Base-by-base conservation (phyloP, 2,888 invertebrate genomes). In the Trissonchulus sp. region DNA sequence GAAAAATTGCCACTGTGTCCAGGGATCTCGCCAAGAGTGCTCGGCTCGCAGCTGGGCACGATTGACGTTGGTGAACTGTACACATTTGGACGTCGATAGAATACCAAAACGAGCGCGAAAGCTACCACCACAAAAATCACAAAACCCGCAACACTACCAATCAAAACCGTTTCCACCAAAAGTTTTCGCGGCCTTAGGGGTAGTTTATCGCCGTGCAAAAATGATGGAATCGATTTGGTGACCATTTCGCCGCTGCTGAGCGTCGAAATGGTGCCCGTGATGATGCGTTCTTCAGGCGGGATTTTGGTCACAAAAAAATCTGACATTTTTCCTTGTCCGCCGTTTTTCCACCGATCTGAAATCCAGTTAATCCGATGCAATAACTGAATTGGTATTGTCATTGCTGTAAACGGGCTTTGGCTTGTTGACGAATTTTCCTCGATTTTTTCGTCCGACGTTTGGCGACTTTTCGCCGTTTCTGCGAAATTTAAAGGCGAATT, bases 71-170 rank as follows among this genome's bases (percentile, higher is more conserved):
- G 48, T 8, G 48, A 48, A 48, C 48, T 48, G 48, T 48, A 48
- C 8, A 48, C 23, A 15, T 8, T 8, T 8, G 48, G 48, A 15
- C 48, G 48, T 48, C 48, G 8, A 23, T 48, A 48, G 48, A 48
- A 48, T 8, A 48, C 48, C 48, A 48, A 48, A 48, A 48, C 48
- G 8, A 48, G 23, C 8, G 48, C 48, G 23, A 48, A 48, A 48
- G 48, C 8, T 48, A 48, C 48, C 48, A 48, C 48, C 8, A 48
- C 48, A 23, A 48, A 48, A 23, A 48, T 8, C 48, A 48, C 48
- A 48, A 48, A 48, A 48, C 48, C 48, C 8, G 48, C 48, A 48
- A 48, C 48, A 48, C 48, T 48, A 48, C 48, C 48, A 48, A 48
- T 48, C 23, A 48, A 23, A 15, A 48, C 48, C 48, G 48, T 48